Evolutionary conservation across 2,113 vertebrate species (phyloP), one percentile per base, ranked within the genome.

Genomic region (Tragulus kanchil): DNA sequence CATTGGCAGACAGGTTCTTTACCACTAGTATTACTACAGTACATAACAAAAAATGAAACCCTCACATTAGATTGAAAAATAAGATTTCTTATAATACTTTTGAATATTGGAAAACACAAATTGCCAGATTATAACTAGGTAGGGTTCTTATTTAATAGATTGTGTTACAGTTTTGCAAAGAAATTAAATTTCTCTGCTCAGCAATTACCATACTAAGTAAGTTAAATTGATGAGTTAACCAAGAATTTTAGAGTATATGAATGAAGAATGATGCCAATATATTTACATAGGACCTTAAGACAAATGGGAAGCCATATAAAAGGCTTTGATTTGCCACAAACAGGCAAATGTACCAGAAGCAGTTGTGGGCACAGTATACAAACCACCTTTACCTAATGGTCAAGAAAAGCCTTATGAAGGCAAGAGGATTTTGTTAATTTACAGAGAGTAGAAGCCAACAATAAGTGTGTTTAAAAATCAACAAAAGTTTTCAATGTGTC

Each of bases 91-190:
- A 17, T 28, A 56, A 79, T 67, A 48, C 2, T 93, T 95, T 58
- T 93, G 19, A 92, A 84, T 97, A 82, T 12, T 87, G 26, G 50
- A 97, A 96, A 95, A 59, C 58, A 89, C 77, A 69, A 77, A 89
- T 65, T 90, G 50, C 8, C 42, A 73, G 36, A 42, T 67, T 71
- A 2, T n/a, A 93, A 81, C 67, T 94, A 91, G n/a, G 5, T 83
- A 79, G 1, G 15, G 14, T 61, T 1, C 8, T 14, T 78, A 67
- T 14, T 91, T 26, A 94, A 85, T 93, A 50, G 93, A 62, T 93
- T 95, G n/a, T 15, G 36, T 91, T 90, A 50, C 6, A 65, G 26
- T 85, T 92, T 90, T 85, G 6, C 23, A 97, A 90, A 78, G 21
- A 48, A 71, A 75, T 93, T 96, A 73, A 85, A 97, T 1, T 58